A percentile compares a stretch with the other conserved stretches of the same genome.
Evolutionary conservation across 1,140 invertebrate species (phyloP).

Genomic region (Lineus longissimus): DNA sequence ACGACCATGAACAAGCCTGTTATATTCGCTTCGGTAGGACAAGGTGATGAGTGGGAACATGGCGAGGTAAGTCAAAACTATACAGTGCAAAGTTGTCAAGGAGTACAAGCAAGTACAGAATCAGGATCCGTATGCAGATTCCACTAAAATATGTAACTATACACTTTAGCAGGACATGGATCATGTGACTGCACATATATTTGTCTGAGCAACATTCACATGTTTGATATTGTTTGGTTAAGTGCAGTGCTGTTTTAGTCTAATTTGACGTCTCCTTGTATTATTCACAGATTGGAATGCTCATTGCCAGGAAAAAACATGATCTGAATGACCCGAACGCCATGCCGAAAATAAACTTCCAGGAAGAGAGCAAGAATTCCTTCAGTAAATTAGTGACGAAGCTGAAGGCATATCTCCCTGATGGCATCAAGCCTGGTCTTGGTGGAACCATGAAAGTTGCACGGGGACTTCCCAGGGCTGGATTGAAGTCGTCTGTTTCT

Average conservation of each 20-base stretch:
- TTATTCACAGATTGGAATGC: constrained; percentile 7
- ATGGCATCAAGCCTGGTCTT: background rate
- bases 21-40: constrained; percentile 44
- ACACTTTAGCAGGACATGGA: too few species aligned
- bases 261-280: too few species aligned
- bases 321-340: background rate
- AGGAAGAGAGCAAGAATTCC: constrained; percentile 1
- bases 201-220: too few species aligned
- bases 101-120: too few species aligned
- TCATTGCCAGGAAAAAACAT: background rate
- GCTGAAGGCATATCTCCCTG: background rate
- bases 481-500: background rate
- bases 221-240: too few species aligned
- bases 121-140: too few species aligned
- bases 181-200: too few species aligned
- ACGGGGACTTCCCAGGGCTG: background rate
- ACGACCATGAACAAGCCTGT: constrained; percentile 37
- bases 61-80: constrained; percentile 39
- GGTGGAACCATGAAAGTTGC: background rate
- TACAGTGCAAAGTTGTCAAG: background rate
- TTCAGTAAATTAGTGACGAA: constrained; percentile 4
- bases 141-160: too few species aligned
- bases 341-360: constrained; percentile 8
- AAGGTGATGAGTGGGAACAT: constrained; percentile 41
- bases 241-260: too few species aligned